Conservation (phyloP, 2,888 invertebrate genomes). For the Phaedon cochleariae region DNA sequence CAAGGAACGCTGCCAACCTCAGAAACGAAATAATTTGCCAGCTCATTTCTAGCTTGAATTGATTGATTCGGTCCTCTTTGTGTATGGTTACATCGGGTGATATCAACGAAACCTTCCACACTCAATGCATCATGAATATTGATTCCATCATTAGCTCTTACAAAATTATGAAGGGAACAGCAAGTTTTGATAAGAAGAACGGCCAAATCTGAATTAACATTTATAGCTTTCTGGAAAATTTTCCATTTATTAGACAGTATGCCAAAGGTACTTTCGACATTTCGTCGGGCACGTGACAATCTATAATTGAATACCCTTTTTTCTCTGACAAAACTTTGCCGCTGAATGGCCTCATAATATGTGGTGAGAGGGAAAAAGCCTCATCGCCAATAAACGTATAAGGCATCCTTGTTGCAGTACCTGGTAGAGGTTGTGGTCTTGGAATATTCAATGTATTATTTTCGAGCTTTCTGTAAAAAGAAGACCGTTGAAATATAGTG, state of each 20-base stretch:
- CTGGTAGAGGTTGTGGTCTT: slow-evolving; percentile 2
- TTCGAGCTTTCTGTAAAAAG: too few relatives aligned
- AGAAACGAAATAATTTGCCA: too few relatives aligned
- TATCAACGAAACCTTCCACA: slow-evolving; percentile 11
- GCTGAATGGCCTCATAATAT: slow-evolving; percentile 13
- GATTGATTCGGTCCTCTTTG: slow-evolving; percentile 4
- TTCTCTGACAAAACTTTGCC: slow-evolving; percentile 8
- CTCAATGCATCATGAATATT: slow-evolving; percentile 7
- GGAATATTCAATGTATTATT: slow-evolving; percentile 1
- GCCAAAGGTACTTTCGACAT: slow-evolving; percentile 16
- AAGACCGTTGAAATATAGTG: slow-evolving; percentile 6
- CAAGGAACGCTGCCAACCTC: too few relatives aligned
- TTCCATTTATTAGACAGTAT: slow-evolving; percentile 16
- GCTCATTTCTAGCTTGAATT: slow-evolving; percentile 13
- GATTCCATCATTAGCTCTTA: slow-evolving; percentile 15
- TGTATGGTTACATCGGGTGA: slow-evolving; percentile 2
- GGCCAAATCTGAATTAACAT: slow-evolving; percentile 5
- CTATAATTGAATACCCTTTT: slow-evolving; percentile 17
- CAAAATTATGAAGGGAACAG: slow-evolving; percentile 17
- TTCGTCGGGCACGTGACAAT: slow-evolving; percentile 12
- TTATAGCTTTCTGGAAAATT: slow-evolving; percentile 18
- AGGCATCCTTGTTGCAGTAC: neutral
- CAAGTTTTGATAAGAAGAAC: slow-evolving; percentile 14
- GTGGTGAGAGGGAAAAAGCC: slow-evolving; percentile 11
- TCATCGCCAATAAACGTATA: slow-evolving; percentile 14